phyloP scores from a whole-genome alignment of 1,140 invertebrate species.

The Aphelenchoides besseyi region DNA sequence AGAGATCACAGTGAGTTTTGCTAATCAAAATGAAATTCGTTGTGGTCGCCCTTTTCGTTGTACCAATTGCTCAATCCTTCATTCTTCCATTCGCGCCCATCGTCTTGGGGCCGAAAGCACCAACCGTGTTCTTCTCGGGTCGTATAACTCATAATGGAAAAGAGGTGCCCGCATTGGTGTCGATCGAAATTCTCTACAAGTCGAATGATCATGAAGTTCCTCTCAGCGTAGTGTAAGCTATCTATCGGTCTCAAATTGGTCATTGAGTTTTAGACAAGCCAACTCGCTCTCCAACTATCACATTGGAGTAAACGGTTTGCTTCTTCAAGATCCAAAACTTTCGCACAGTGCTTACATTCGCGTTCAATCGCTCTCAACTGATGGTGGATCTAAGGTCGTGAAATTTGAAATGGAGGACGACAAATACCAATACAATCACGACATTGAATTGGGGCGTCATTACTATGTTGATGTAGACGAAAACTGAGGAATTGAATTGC shows the following conservation, averaged over 20 bases:
- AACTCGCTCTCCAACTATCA: neutral
- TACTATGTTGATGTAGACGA: too few relatives aligned
- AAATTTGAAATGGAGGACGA: neutral
- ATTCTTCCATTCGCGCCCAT: too few relatives aligned
- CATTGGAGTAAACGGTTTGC: neutral
- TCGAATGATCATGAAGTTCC: slow-evolving; percentile 1
- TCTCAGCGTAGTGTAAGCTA: neutral
- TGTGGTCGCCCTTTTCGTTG: too few relatives aligned
- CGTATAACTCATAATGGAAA: neutral
- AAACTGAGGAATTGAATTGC: too few relatives aligned
- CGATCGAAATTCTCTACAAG: neutral
- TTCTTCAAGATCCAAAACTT: neutral
- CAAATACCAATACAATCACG: neutral
- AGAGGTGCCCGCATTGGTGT: neutral
- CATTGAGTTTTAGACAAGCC: neutral
- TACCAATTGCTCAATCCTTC: too few relatives aligned
- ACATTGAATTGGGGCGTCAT: slow-evolving; percentile 1
- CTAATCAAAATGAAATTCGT: too few relatives aligned
- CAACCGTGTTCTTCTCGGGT: neutral
- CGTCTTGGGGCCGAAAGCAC: neutral
- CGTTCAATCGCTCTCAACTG: neutral
- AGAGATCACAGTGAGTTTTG: too few relatives aligned
- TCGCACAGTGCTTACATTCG: neutral
- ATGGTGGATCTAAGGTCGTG: neutral
- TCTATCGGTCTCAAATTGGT: neutral